phyloP scores from a whole-genome alignment of 64 coral and sea anemone genomes.

The Platygyra sinensis region DNA sequence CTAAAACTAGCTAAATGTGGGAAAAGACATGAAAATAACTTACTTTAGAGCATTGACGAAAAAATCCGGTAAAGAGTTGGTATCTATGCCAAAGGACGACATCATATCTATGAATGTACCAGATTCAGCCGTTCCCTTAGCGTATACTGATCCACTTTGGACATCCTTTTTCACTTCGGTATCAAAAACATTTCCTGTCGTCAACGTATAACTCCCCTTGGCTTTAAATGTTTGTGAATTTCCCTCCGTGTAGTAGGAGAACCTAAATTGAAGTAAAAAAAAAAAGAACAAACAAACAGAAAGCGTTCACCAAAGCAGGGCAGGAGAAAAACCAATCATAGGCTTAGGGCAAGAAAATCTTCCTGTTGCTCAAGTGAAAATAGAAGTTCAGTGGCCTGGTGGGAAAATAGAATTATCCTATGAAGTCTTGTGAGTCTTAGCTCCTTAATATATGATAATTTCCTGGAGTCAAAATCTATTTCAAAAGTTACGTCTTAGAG shows the following conservation, averaged over 20 bases:
- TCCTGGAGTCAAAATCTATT: too few relatives aligned
- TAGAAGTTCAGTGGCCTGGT: too few relatives aligned
- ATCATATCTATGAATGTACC: conserved; percentile 70
- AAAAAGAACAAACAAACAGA: too few relatives aligned
- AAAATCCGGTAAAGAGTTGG: conserved; percentile 44
- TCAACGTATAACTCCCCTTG: conserved; percentile 74
- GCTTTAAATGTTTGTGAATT: conserved; percentile 85
- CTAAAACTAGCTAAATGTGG: too few relatives aligned
- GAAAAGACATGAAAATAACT: neutral
- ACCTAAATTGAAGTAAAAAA: conserved; percentile 36
- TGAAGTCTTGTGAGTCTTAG: too few relatives aligned
- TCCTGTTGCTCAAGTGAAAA: too few relatives aligned
- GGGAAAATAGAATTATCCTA: too few relatives aligned
- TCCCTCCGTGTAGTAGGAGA: conserved; percentile 88
- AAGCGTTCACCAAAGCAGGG: too few relatives aligned
- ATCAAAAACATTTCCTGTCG: conserved; percentile 61
- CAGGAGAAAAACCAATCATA: too few relatives aligned
- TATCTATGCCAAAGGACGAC: conserved; percentile 43
- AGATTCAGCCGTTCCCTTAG: conserved; percentile 47
- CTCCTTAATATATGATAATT: too few relatives aligned
- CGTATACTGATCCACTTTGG: conserved; percentile 26
- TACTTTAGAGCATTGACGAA: conserved; percentile 77
- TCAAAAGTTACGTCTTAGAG: too few relatives aligned
- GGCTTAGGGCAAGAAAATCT: too few relatives aligned
- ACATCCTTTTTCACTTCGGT: conserved; percentile 84